phyloP scores from a whole-genome alignment of 2,888 invertebrate genomes.

The Agrochola lychnidis region DNA sequence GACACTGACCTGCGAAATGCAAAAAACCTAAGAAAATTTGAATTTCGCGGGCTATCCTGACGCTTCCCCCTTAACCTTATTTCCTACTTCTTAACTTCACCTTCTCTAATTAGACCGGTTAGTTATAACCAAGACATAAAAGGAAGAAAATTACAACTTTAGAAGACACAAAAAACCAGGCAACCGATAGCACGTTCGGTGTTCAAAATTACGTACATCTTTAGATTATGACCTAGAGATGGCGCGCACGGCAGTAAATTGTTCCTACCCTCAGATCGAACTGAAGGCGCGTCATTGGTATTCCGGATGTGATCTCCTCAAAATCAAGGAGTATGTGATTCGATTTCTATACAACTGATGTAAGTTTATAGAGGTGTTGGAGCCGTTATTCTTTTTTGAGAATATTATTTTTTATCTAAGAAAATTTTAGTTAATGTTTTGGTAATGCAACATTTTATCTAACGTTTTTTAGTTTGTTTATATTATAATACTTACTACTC shows the following conservation, averaged over 20 bases:
- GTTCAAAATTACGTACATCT: slow-evolving; percentile 65
- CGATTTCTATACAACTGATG: slow-evolving; percentile 85
- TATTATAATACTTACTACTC: background rate
- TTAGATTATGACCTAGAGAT: slow-evolving; percentile 71
- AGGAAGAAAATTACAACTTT: slow-evolving; percentile 23
- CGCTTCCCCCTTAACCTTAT: too few species aligned
- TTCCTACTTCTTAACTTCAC: background rate
- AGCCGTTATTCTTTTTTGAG: background rate
- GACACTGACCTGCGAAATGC: too few species aligned
- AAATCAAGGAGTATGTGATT: slow-evolving; percentile 91
- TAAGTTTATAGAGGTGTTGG: slow-evolving; percentile 74
- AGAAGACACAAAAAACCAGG: slow-evolving; percentile 16
- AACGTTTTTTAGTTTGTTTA: background rate
- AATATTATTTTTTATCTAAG: background rate
- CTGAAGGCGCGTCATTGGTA: slow-evolving; percentile 79
- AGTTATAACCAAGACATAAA: background rate
- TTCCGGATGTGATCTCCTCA: slow-evolving; percentile 83
- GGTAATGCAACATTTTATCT: background rate
- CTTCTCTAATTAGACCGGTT: background rate
- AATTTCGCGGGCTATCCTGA: too few species aligned
- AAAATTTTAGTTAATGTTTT: background rate
- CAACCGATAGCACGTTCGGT: slow-evolving; percentile 43
- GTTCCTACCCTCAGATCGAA: slow-evolving; percentile 72
- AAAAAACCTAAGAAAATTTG: too few species aligned
- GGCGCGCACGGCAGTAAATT: slow-evolving; percentile 63